Conservation (phyloP, 2,797 vertebrate genomes). For the Schizothorax lantsangensis region DNA sequence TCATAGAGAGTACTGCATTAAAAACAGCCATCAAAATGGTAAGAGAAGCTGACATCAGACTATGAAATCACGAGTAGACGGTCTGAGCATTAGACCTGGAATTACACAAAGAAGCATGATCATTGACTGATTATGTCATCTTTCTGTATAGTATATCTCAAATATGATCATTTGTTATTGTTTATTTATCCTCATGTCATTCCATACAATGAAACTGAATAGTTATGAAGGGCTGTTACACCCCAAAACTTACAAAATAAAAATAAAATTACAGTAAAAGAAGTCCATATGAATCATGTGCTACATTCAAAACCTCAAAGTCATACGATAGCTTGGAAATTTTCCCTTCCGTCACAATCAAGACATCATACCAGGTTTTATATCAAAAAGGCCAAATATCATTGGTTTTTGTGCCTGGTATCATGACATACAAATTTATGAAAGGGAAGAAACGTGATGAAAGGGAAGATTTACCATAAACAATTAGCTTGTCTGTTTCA, state of each 20-base stretch:
- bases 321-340: neutral
- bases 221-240: neutral
- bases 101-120: conserved; percentile 7
- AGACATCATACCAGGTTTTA: neutral
- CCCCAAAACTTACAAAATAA: neutral
- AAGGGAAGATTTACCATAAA: neutral
- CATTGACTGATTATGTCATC: neutral
- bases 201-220: neutral
- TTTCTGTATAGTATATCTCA: neutral
- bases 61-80: neutral
- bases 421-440: neutral
- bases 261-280: too few species aligned
- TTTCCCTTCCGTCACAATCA: neutral
- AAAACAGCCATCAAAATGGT: conserved; percentile 34
- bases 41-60: conserved; percentile 33
- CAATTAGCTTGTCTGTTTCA: neutral
- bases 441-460: neutral
- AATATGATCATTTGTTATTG: neutral
- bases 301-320: neutral
- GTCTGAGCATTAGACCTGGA: conserved; percentile 10
- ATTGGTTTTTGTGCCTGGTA: neutral
- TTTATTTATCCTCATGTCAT: neutral
- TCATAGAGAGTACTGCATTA: conserved; percentile 29
- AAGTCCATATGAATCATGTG: neutral
- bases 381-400: too few species aligned